Evolutionary conservation across 2,113 vertebrate species (phyloP).

Genomic region (Xiphophorus maculatus): DNA sequence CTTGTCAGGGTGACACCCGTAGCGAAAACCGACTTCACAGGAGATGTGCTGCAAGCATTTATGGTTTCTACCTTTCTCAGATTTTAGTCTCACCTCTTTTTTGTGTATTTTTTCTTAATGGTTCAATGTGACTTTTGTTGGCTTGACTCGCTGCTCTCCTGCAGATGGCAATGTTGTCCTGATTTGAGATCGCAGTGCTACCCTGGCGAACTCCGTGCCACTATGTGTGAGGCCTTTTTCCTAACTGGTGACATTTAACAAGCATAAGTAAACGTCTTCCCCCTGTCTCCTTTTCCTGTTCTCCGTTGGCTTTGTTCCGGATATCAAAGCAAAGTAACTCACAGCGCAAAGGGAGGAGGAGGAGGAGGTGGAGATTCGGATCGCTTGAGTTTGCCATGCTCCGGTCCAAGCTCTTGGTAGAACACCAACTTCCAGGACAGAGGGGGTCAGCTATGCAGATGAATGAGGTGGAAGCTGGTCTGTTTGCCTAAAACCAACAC

Average conservation of each 20-base stretch:
- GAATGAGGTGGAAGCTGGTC: constrained; percentile 74
- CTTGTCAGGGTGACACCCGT: constrained; percentile 54
- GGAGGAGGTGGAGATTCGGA: constrained; percentile 23
- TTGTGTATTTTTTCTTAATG: constrained; percentile 9
- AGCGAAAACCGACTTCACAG: constrained; percentile 30
- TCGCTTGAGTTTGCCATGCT: constrained; percentile 4
- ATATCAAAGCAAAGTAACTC: constrained; percentile 53
- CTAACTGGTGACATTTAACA: constrained; percentile 69
- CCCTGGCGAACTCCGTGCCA: background rate
- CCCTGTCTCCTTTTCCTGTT: constrained; percentile 39
- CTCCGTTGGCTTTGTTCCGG: constrained; percentile 24
- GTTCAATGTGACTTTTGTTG: background rate
- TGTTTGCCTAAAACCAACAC: constrained; percentile 78
- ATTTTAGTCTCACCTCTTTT: background rate
- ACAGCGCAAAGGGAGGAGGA: constrained; percentile 20
- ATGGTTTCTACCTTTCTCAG: background rate
- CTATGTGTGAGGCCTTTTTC: constrained; percentile 59
- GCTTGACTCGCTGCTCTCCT: constrained; percentile 49
- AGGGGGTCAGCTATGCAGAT: constrained; percentile 61
- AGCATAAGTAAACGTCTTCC: constrained; percentile 55
- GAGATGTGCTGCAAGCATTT: background rate
- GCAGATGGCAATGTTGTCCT: constrained; percentile 80
- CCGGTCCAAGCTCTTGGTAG: constrained; percentile 27
- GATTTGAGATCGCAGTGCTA: constrained; percentile 23
- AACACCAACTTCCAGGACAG: constrained; percentile 41